Conservation (phyloP, 2,113 vertebrate species). For the Etheostoma spectabile region DNA sequence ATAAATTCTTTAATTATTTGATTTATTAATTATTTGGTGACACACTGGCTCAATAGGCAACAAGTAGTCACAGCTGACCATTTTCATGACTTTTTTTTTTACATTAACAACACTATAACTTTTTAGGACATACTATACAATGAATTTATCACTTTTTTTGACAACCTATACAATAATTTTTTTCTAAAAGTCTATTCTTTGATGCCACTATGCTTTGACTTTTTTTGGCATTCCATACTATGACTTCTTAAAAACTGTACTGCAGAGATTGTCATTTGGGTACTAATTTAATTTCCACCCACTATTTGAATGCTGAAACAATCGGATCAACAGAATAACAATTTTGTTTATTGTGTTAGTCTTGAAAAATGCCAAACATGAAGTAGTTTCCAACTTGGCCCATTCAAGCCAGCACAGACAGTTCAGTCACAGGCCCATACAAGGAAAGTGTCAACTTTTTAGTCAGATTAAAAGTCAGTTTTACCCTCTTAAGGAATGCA, state of each 20-base stretch:
- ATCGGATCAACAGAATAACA: neutral
- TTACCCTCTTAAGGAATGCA: slow-evolving; percentile 7
- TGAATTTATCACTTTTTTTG: no score
- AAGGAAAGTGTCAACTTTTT: neutral
- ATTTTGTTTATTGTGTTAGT: neutral
- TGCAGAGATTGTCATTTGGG: neutral
- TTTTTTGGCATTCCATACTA: no score
- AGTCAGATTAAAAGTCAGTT: neutral
- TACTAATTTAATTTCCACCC: neutral
- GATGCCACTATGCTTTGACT: no score
- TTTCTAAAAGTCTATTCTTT: no score
- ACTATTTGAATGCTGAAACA: neutral
- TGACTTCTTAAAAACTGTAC: neutral
- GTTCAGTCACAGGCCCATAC: slow-evolving; percentile 2
- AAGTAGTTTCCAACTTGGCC: neutral
- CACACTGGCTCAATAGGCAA: no score
- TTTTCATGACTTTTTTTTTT: no score
- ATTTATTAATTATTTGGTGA: no score
- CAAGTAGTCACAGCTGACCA: no score
- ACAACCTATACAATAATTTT: no score
- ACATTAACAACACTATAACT: no score
- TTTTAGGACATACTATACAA: no score
- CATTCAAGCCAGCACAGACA: slow-evolving; percentile 8
- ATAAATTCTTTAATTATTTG: no score
- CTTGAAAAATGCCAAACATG: neutral